These are phyloP conservation scores for Calvadosia cruxmelitensis DNA, from an alignment of 30 jellyfish, hydroid and myxozoan genomes.

Conservation along the genomic window DNA sequence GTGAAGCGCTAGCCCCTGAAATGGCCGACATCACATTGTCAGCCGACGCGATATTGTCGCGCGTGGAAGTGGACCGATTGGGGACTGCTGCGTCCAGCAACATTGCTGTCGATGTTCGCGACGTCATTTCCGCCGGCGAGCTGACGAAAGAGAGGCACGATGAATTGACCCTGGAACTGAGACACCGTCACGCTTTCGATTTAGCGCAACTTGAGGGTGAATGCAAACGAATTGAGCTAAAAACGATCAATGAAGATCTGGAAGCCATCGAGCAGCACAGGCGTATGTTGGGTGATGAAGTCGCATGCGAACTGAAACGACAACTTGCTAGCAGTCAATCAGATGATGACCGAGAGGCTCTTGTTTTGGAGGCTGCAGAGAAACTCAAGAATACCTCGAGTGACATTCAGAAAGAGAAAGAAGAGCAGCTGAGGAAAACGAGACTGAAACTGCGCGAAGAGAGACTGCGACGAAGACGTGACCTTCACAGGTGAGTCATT, in stretches of 20 bases:
- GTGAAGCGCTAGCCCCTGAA: no score
- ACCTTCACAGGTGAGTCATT: slow-evolving; percentile 36
- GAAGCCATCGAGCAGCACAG: slow-evolving; percentile 47
- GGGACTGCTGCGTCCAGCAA: slow-evolving; percentile 58
- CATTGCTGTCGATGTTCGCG: slow-evolving; percentile 32
- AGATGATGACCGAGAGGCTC: slow-evolving; percentile 55
- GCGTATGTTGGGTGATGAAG: slow-evolving; percentile 27
- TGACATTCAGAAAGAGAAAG: slow-evolving; percentile 41
- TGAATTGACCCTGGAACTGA: slow-evolving; percentile 56
- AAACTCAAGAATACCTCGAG: slow-evolving; percentile 46
- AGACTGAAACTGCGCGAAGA: slow-evolving; percentile 37
- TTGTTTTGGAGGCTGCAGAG: slow-evolving; percentile 53
- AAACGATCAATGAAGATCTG: slow-evolving; percentile 47
- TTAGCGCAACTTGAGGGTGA: slow-evolving; percentile 59
- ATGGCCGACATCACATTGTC: no score
- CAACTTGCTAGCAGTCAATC: neutral
- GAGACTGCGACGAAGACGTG: slow-evolving; percentile 52
- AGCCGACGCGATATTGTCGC: slow-evolving; percentile 64
- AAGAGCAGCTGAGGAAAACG: slow-evolving; percentile 32
- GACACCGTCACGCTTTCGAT: slow-evolving; percentile 71
- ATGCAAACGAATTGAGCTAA: slow-evolving; percentile 45
- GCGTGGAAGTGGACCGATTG: slow-evolving; percentile 53
- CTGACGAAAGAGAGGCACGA: slow-evolving; percentile 65
- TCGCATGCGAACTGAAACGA: slow-evolving; percentile 33
- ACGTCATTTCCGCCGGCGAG: slow-evolving; percentile 75